Conservation (phyloP, 1,140 invertebrate species). For the Lamellibrachia luymesi region DNA sequence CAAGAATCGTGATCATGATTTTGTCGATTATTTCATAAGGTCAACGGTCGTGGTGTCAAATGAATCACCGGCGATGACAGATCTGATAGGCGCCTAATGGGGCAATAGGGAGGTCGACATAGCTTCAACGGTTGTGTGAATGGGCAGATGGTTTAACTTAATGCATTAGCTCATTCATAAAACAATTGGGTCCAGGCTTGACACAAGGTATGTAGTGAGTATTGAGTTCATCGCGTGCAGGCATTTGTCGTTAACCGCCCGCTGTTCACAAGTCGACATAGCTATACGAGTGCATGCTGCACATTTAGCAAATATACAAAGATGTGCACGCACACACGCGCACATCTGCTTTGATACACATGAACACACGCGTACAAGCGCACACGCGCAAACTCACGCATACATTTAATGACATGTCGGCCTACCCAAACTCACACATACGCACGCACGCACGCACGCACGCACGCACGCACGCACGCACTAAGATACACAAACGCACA, state of each 20-base stretch:
- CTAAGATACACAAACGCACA: background rate
- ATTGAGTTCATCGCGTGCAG: background rate
- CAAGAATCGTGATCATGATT: background rate
- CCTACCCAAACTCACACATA: background rate
- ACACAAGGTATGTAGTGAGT: background rate
- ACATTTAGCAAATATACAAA: background rate
- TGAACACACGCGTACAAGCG: background rate
- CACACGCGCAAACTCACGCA: background rate
- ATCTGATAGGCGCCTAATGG: background rate
- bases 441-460: background rate
- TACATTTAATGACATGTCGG: no score
- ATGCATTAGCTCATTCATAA: background rate
- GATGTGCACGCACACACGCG: background rate
- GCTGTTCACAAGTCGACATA: background rate
- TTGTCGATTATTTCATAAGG: background rate
- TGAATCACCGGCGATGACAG: background rate
- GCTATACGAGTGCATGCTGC: background rate
- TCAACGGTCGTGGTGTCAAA: background rate
- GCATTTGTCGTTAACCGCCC: background rate
- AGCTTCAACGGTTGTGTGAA: background rate
- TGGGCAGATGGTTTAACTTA: background rate
- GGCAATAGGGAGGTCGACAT: background rate
- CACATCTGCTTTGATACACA: background rate
- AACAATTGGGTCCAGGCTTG: background rate
- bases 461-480: constrained; percentile 12